Evolutionary conservation across 2,888 invertebrate genomes (phyloP).

Genomic region (Zygaena filipendulae): DNA sequence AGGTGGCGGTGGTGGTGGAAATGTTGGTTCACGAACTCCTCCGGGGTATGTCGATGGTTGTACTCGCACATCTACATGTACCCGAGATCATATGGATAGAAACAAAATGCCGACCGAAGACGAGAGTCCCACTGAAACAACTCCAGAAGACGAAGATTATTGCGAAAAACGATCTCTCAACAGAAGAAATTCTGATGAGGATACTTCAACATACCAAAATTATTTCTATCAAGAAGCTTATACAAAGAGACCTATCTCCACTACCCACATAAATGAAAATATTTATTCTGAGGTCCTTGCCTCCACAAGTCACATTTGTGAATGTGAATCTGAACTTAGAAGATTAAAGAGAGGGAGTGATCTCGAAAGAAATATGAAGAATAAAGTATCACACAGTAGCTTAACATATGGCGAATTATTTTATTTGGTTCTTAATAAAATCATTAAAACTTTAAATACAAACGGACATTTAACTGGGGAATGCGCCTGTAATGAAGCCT

Average conservation of each 20-base stretch:
- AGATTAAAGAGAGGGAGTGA: slow-evolving; percentile 6
- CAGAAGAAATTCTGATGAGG: slow-evolving; percentile 26
- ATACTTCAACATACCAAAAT: slow-evolving; percentile 7
- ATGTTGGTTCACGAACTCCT: slow-evolving; percentile 38
- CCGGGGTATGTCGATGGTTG: slow-evolving; percentile 55
- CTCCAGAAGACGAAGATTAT: slow-evolving; percentile 42
- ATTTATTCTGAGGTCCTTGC: not conserved
- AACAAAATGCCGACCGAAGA: slow-evolving; percentile 32
- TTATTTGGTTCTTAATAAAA: slow-evolving; percentile 25
- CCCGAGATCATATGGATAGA: slow-evolving; percentile 42
- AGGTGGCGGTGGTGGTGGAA: slow-evolving; percentile 14
- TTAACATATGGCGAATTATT: slow-evolving; percentile 27
- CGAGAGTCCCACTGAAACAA: slow-evolving; percentile 5
- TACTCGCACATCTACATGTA: slow-evolving; percentile 53
- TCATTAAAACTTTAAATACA: slow-evolving; percentile 20
- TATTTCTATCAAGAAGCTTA: not conserved
- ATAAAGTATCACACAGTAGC: slow-evolving; percentile 4
- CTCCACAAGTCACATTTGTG: slow-evolving; percentile 1
- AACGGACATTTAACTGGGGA: slow-evolving; percentile 10
- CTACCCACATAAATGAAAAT: not conserved
- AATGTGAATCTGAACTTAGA: slow-evolving; percentile 5
- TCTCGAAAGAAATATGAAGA: not conserved
- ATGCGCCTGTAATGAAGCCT: slow-evolving; percentile 11
- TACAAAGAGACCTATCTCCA: not conserved
- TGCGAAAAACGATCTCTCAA: slow-evolving; percentile 47